phyloP scores from a whole-genome alignment of 2,113 vertebrate species.

The Atractosteus spatula region DNA sequence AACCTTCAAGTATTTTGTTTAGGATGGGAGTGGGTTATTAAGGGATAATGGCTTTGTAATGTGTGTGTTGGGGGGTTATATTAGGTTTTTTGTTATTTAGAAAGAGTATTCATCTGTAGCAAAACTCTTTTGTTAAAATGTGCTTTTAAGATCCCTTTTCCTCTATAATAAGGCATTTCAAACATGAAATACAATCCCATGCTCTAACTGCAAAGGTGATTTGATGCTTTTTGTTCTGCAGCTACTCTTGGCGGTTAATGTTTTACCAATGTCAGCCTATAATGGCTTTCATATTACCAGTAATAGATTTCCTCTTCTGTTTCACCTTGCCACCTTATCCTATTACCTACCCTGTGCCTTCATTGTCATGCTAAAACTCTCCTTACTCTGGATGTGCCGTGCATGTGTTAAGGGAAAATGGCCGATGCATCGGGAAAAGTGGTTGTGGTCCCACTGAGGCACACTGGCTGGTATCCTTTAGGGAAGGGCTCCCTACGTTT shows the following conservation, averaged over 20 bases:
- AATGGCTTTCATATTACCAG: neutral
- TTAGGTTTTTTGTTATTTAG: neutral
- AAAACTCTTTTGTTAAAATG: constrained; percentile 2
- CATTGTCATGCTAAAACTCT: neutral
- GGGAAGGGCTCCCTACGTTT: too few relatives aligned
- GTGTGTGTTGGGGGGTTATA: neutral
- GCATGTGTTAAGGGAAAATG: too few relatives aligned
- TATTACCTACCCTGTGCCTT: neutral
- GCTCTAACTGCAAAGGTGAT: neutral
- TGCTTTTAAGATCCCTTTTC: neutral
- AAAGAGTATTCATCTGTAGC: neutral
- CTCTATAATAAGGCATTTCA: neutral
- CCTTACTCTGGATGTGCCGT: neutral
- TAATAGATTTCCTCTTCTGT: neutral
- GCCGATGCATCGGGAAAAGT: too few relatives aligned
- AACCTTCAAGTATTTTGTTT: too few relatives aligned
- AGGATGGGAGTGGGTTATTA: too few relatives aligned
- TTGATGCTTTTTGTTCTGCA: neutral
- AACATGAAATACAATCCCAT: neutral
- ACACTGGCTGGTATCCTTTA: too few relatives aligned
- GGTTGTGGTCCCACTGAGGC: too few relatives aligned
- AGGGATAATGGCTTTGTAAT: neutral
- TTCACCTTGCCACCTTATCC: neutral
- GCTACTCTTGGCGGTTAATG: neutral
- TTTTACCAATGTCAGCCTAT: neutral